Evolutionary conservation across 2,113 vertebrate species (phyloP).

Genomic region (Xiphias gladius): DNA sequence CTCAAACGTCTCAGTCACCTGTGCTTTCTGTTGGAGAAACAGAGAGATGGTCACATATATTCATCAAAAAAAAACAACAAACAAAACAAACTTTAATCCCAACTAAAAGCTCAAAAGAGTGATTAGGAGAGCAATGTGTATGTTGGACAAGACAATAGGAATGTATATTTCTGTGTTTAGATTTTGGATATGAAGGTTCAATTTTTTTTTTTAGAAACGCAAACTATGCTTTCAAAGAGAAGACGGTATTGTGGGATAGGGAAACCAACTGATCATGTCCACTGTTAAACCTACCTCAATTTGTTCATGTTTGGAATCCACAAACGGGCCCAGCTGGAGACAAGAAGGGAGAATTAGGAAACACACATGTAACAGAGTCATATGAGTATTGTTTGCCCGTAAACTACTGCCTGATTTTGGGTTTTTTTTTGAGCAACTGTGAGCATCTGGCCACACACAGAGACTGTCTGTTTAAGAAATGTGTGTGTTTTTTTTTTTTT

Average conservation of each 20-base stretch:
- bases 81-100: neutral
- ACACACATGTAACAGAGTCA: neutral
- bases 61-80: neutral
- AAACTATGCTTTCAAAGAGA: neutral
- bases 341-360: slow-evolving; percentile 37
- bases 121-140: neutral
- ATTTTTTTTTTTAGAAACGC: too few relatives aligned
- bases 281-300: slow-evolving; percentile 87
- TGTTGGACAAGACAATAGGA: neutral
- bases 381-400: neutral
- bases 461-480: neutral
- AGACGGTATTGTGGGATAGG: neutral
- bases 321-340: slow-evolving; percentile 91
- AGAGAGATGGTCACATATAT: neutral
- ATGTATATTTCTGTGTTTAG: too few relatives aligned
- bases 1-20: slow-evolving; percentile 87
- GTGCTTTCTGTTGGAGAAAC: slow-evolving; percentile 84
- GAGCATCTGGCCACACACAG: neutral
- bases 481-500: too few relatives aligned
- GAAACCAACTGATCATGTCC: neutral
- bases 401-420: too few relatives aligned
- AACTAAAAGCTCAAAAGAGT: neutral
- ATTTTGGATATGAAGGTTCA: too few relatives aligned
- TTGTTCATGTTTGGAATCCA: slow-evolving; percentile 94
- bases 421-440: neutral